Evolutionary conservation across 2,797 vertebrate species (phyloP), one percentile per base, ranked within the genome.

Genomic region (Coregonus suidteri): DNA sequence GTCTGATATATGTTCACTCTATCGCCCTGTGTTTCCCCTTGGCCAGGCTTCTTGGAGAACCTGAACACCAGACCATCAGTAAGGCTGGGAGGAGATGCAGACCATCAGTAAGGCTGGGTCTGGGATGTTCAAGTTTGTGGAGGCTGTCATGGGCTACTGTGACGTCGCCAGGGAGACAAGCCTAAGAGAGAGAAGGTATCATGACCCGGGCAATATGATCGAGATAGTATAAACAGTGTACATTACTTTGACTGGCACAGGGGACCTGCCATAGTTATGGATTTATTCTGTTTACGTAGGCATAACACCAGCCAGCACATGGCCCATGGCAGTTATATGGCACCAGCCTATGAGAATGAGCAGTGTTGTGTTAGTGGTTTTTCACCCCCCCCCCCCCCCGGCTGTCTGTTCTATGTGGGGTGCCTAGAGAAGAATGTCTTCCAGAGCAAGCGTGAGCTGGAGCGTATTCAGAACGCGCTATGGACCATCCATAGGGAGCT

Each of bases 121-220:
- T 70, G 98, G 98, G 53, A 97, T 99, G 97, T 83, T 99, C 7
- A 98, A 97, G 83, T 99, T 98, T 84, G 98, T 99, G 0, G 97
- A 97, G 79, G 97, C 97, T 2, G 95, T 98, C 30, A 95, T 99
- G 92, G 95, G 96, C 81, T 99, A 98, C 91, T 98, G 97, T 77
- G 96, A 98, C 0, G 96, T 98, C 25, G 92, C 96, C 72, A 95
- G 85, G 77, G 96, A 97, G 76, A 96, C 87, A 98, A 97, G 88
- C 98, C 98, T 0, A 99, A 98, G 79, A 94, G 97, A 92, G 96
- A 98, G 1, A 97, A 98, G 97, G 98, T 99, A 85, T 78, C 70
- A 34, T 31, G 52, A 34, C 1, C 11, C 0, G 52, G 37, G 91
- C 11, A 59, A 64, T 73, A 11, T 4, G 0, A 5, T 25, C 0